Evolutionary conservation across 2,797 vertebrate species (phyloP).

Genomic region (Cercopithecus hamlyni): DNA sequence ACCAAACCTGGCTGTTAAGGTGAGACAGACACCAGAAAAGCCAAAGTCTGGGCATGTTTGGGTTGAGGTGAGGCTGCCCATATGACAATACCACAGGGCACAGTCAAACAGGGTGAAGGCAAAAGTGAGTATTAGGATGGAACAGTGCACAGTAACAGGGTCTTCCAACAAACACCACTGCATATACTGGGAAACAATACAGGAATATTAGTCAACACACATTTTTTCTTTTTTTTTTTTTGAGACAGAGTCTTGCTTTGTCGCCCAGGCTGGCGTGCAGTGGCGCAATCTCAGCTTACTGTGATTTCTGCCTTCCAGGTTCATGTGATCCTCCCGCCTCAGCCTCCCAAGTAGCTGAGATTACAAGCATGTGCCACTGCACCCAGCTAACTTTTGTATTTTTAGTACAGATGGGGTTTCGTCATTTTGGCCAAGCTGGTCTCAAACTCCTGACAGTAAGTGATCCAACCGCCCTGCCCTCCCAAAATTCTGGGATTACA

Average conservation of each 20-base stretch:
- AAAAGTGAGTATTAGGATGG: background rate
- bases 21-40: background rate
- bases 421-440: background rate
- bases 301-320: background rate
- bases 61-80: no score
- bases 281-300: background rate
- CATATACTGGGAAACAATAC: background rate
- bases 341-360: background rate
- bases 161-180: background rate
- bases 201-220: background rate
- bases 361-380: background rate
- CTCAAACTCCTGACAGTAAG: background rate
- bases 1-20: background rate
- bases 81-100: background rate
- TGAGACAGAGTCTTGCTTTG: background rate
- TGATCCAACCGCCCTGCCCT: background rate
- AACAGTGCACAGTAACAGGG: background rate
- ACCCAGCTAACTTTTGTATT: background rate
- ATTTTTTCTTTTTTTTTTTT: background rate
- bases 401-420: background rate
- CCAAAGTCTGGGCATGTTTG: fast-evolving
- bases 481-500: background rate
- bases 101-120: background rate
- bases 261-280: background rate
- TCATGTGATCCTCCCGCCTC: background rate